Conservation (phyloP, 2,113 vertebrate genomes). For the Trematomus loennbergii region DNA sequence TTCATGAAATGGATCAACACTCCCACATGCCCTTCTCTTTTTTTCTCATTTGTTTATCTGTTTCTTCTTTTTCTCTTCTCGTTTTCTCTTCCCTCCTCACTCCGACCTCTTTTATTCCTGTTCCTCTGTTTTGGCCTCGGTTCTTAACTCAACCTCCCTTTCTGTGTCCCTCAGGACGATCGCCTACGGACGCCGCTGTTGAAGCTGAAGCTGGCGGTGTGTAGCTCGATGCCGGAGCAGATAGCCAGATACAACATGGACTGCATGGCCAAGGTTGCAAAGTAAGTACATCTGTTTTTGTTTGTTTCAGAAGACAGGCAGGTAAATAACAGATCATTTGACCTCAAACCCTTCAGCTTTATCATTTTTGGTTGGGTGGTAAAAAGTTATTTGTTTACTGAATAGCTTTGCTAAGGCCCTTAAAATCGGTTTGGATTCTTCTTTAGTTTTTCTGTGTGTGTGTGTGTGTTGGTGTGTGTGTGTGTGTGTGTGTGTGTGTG, state of each 20-base stretch:
- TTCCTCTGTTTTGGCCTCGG: neutral
- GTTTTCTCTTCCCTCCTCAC: neutral
- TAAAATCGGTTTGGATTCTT: too few relatives aligned
- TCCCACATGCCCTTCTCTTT: neutral
- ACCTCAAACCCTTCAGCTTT: neutral
- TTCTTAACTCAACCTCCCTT: neutral
- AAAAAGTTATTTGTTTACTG: neutral
- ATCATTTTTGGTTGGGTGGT: neutral
- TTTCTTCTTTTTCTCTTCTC: neutral
- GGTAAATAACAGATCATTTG: neutral
- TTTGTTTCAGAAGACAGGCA: neutral
- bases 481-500: neutral
- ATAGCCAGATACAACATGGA: conserved; percentile 95
- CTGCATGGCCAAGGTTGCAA: conserved; percentile 96
- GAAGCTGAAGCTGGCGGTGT: conserved; percentile 95
- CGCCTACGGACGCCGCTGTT: conserved; percentile 91
- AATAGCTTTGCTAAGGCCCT: neutral
- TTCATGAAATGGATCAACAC: conserved; percentile 40
- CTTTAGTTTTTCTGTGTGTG: neutral
- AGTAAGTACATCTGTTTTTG: conserved; percentile 68
- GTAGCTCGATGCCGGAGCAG: conserved; percentile 96
- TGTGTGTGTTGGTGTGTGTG: neutral
- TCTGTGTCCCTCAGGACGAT: conserved; percentile 87
- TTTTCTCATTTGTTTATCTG: neutral
- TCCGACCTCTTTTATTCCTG: neutral